Base-by-base conservation (phyloP, 2,888 invertebrate species). In the Venusia cambrica region DNA sequence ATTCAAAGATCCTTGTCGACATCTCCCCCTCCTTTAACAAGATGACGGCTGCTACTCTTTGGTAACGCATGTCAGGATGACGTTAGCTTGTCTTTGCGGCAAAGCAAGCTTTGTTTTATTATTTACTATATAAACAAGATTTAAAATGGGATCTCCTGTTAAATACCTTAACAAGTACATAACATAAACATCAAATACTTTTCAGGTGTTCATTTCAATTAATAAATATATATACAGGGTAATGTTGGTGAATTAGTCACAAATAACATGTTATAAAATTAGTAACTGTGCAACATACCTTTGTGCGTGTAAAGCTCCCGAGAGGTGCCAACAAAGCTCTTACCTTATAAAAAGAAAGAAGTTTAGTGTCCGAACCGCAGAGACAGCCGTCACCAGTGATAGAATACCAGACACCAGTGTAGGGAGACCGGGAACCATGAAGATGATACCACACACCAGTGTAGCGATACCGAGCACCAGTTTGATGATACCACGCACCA, bases 11-110 rank as follows among this genome's bases (percentile, higher is more conserved):
- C n/a, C n/a, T n/a, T n/a, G n/a, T n/a, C n/a, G n/a, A n/a, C n/a
- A n/a, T n/a, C n/a, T n/a, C n/a, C n/a, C n/a, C n/a, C n/a, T n/a
- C n/a, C n/a, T n/a, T n/a, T n/a, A n/a, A n/a, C n/a, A n/a, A n/a
- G n/a, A n/a, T n/a, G n/a, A n/a, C n/a, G n/a, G n/a, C n/a, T n/a
- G n/a, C n/a, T n/a, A n/a, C n/a, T n/a, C n/a, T n/a, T n/a, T n/a
- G n/a, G n/a, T n/a, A n/a, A n/a, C n/a, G n/a, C n/a, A n/a, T n/a
- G n/a, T n/a, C n/a, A n/a, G n/a, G n/a, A n/a, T n/a, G n/a, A n/a
- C n/a, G n/a, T n/a, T n/a, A 32, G 24, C 22, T 11, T 5, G 2
- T 18, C 79, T 92, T 92, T 91, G 85, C 10, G 12, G n/a, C 15
- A 22, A 17, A 14, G 8, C 21, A 17, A 28, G 14, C 22, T 22